Conservation (phyloP, 2,888 invertebrate genomes). For the Marronus borbonicus region DNA sequence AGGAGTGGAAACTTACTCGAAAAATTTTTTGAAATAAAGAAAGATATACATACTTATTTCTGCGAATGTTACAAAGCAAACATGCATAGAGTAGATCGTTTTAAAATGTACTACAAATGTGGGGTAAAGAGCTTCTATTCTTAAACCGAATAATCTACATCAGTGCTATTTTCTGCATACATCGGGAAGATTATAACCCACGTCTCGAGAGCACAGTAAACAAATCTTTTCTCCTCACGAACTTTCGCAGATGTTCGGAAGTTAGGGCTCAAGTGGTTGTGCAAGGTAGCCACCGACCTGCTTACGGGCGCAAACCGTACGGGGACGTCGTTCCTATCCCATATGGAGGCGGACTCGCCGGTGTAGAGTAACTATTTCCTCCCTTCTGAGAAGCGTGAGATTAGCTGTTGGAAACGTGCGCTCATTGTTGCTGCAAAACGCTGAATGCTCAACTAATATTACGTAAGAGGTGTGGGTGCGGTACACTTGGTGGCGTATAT, state of each 20-base stretch:
- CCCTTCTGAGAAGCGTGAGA: constrained; percentile 41
- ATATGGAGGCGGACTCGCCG: constrained; percentile 22
- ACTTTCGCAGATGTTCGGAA: constrained; percentile 39
- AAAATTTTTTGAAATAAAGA: too few species aligned
- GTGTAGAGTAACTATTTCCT: constrained; percentile 43
- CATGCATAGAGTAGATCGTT: neutral
- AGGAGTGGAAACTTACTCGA: too few species aligned
- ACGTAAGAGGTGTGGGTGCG: constrained; percentile 7
- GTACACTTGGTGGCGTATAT: constrained; percentile 12
- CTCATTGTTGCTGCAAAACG: constrained; percentile 13
- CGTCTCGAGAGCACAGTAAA: constrained; percentile 14
- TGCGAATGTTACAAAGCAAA: neutral
- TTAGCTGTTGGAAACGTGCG: constrained; percentile 1
- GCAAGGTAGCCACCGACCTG: constrained; percentile 33
- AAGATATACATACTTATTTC: neutral
- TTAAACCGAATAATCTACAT: too few species aligned
- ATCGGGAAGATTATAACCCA: neutral
- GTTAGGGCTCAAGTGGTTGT: constrained; percentile 33
- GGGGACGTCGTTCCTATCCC: neutral
- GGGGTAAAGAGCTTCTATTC: too few species aligned
- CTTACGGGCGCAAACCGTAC: constrained; percentile 9
- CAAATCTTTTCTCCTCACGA: constrained; percentile 1
- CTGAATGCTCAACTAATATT: neutral
- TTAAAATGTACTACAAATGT: too few species aligned
- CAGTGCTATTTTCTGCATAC: neutral